Evolutionary conservation across 1,140 invertebrate species (phyloP), one percentile per base, ranked within the genome.

Genomic region (Prorops nasuta): DNA sequence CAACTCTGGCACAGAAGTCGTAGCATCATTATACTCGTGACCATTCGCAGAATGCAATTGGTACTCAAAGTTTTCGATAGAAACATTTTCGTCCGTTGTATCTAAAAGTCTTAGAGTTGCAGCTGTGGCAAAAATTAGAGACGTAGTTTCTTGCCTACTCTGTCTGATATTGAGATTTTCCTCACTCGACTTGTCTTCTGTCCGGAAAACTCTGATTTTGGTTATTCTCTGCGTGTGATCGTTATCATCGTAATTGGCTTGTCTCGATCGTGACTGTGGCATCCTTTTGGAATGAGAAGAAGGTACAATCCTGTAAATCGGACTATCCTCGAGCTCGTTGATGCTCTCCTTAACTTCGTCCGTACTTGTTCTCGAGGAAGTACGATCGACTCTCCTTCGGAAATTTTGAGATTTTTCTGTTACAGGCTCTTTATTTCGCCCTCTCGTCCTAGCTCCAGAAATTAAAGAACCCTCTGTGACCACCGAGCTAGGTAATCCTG

Each of bases 121-220:
- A 1, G 41, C 18, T 9, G 24, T n/a, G 2, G 20, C 24, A 16
- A 28, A 28, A 8, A 18, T 6, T 12, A 10, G 16, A 28, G 21
- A 3, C 7, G 40, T 19, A 19, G 21, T 32, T 43, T 43, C 1
- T 43, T 43, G n/a, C 1, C 12, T 43, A 17, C 22, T 31, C 12
- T 43, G 12, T 3, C 10, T 3, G 12, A 24, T 14, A 17, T 18
- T 15, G 14, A 3, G 6, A 8, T 14, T 42, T 28, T 28, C 24
- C 4, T 28, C 24, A 18, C 60, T 60, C 9, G 21, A 52, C 10
- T 49, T 60, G 10, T 43, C 45, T 16, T 37, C 60, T 0, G 45
- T 48, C 15, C 57, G 60, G n/a, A 65, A 58, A 15, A 69, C 54
- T 28, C 49, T 58, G 40, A 64, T 59, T 18, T 65, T 68, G 1